These are phyloP conservation scores for Aproaerema taeniolella DNA, from an alignment of 2,888 invertebrate genomes.

Conservation along the genomic window DNA sequence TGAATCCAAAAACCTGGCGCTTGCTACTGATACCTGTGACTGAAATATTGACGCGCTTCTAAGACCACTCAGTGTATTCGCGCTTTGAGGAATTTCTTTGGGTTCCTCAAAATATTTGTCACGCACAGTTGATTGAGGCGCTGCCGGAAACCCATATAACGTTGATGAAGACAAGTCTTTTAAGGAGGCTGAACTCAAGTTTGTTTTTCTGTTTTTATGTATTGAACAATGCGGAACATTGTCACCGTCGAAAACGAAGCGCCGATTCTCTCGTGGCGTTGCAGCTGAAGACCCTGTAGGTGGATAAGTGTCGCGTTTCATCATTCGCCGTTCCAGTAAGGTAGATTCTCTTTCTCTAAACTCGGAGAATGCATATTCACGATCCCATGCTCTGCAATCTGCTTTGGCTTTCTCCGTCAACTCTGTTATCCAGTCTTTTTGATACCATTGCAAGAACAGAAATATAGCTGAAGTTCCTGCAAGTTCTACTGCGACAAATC, in stretches of 20 bases:
- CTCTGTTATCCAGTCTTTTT: slow-evolving; percentile 79
- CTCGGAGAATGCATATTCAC: slow-evolving; percentile 70
- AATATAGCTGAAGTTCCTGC: slow-evolving; percentile 93
- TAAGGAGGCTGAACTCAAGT: slow-evolving; percentile 74
- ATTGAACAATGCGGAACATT: slow-evolving; percentile 74
- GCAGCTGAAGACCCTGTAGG: slow-evolving; percentile 62
- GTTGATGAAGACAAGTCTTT: slow-evolving; percentile 77
- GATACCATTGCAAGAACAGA: slow-evolving; percentile 89
- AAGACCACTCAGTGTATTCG: slow-evolving; percentile 65
- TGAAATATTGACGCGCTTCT: slow-evolving; percentile 71
- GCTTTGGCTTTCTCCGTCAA: slow-evolving; percentile 68
- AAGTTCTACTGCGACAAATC: slow-evolving; percentile 89
- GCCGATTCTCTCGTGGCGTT: slow-evolving; percentile 73
- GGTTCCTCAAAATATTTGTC: slow-evolving; percentile 78
- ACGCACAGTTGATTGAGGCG: slow-evolving; percentile 79
- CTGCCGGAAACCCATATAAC: slow-evolving; percentile 81
- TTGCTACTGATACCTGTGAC: slow-evolving; percentile 79
- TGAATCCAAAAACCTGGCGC: slow-evolving; percentile 82
- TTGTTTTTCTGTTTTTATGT: slow-evolving; percentile 72
- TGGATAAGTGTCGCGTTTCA: slow-evolving; percentile 68
- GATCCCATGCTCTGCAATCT: slow-evolving; percentile 67
- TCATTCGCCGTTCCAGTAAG: slow-evolving; percentile 59
- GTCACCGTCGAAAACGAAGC: slow-evolving; percentile 82
- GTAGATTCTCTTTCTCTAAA: slow-evolving; percentile 66
- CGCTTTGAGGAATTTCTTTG: slow-evolving; percentile 73